Base-by-base conservation (phyloP, 2,113 vertebrate genomes). In the Chloebia gouldiae region DNA sequence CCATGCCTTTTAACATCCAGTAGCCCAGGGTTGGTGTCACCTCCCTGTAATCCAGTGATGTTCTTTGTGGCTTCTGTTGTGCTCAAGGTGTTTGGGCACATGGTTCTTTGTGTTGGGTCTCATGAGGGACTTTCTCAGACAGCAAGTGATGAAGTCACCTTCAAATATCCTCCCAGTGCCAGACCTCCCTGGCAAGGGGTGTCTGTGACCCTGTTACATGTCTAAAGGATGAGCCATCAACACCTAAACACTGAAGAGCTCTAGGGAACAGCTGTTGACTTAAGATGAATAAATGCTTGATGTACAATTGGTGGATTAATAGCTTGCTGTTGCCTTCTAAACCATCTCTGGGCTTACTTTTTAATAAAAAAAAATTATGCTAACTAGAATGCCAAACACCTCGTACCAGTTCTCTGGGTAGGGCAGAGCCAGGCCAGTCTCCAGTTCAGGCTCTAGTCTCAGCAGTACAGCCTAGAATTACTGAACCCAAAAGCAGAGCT, bases 381-480 rank as follows among this genome's bases (percentile, higher is more conserved):
- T 70, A 60, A 53, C 35, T 56, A 44, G 23, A 27, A 35, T 64
- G 40, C 24, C 71, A 23, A 51, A 50, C 37, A 73, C 37, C 59
- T 86, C 0, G 0, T 86, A 21, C 33, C 0, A 4, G 13, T 73
- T 11, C 50, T 57, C 30, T 65, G 60, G 24, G 37, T 24, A 75
- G 35, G 65, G 23, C 27, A 57, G 49, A 78, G 71, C 68, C 65
- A 81, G 44, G 44, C 27, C 57, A 56, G 40, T 76, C 49, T 68
- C 57, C 61, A 37, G 44, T 50, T 90, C 51, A 17, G 40, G 40
- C n/a, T 79, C 30, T 37, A 73, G 49, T n/a, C n/a, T 76, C 49
- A 77, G 35, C 63, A 45, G 24, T 59, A 70, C 27, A 19, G 19
- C 39, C 57, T 49, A 31, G 65, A 49, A n/a, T 87, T 84, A 35